Base-by-base conservation (phyloP, 2,888 invertebrate species). In the Muschampia plurimacula region DNA sequence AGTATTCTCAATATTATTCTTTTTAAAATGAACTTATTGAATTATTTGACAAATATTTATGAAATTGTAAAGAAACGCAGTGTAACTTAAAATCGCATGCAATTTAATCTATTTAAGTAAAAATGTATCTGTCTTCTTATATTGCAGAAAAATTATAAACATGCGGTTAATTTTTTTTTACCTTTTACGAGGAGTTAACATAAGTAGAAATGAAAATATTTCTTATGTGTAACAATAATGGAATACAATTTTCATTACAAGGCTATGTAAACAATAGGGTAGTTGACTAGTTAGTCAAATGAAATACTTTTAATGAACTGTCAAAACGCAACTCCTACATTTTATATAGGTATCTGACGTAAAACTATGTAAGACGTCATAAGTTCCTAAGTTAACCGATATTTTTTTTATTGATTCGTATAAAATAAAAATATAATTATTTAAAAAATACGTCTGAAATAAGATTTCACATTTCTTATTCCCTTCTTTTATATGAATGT, bases 1-100 rank as follows among this genome's bases (percentile, higher is more conserved):
- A 65, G 39, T 44, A 74, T 75, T 73, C 72, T 46, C 60, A 60
- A 60, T 28, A 60, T 60, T 36, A 32, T 5, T 60, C 36, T n/a
- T 60, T 60, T 60, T 60, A 36, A 60, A 8, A 36, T n/a, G 32
- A 60, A 60, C 36, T 32, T 57, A 57, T 57, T 28, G 55, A 28
- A 22, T 22, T 22, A 57, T 28, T 57, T 60, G 32, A 36, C 5
- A 60, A 60, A 10, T 59, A 32, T 59, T 59, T 32, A 55, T 22
- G 55, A 13, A 13, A 15, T 52, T 52, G 52, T 52, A 52, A 55
- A 55, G 9, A 15, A 55, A 13, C 22, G n/a, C 55, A 55, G 15
- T 39, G 39, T 55, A 22, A 55, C 8, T 55, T 55, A 22, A 9
- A 7, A 22, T 22, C 55, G 36, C 60, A 60, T 60, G 60, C 60